A percentile compares a stretch with the other conserved stretches of the same genome.
These are phyloP conservation scores for Cathartes aura DNA, from an alignment of 2,113 vertebrate genomes.

Conservation along the genomic window DNA sequence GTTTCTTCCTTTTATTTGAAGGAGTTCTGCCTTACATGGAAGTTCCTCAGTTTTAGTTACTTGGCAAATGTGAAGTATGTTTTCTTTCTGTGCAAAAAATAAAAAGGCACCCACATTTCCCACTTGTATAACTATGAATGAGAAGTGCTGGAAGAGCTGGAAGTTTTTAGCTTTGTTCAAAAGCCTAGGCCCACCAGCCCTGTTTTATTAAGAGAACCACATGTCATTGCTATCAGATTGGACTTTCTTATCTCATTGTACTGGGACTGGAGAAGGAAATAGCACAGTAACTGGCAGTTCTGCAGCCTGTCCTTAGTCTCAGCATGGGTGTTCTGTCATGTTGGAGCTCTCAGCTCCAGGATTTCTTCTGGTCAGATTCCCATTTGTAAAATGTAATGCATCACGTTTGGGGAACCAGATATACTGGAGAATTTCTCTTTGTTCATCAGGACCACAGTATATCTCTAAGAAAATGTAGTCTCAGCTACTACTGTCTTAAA, in stretches of 20 bases:
- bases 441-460: background rate
- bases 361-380: background rate
- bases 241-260: background rate
- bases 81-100: background rate
- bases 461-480: background rate
- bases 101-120: background rate
- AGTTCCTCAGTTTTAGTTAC: background rate
- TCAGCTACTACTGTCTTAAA: background rate
- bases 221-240: background rate
- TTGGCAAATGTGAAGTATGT: background rate
- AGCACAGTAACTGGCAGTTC: background rate
- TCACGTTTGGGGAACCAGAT: background rate
- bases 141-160: background rate
- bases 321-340: background rate
- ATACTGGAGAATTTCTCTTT: background rate
- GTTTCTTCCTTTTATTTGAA: background rate
- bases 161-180: background rate
- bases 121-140: background rate
- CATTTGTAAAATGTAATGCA: background rate
- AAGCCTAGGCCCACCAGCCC: background rate
- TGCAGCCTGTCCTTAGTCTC: background rate
- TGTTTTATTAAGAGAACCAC: background rate
- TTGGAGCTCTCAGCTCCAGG: background rate
- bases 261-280: background rate
- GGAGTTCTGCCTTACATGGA: conserved; percentile 42